Evolutionary conservation across 2,113 vertebrate species (phyloP).

Genomic region (Hippolais icterina): DNA sequence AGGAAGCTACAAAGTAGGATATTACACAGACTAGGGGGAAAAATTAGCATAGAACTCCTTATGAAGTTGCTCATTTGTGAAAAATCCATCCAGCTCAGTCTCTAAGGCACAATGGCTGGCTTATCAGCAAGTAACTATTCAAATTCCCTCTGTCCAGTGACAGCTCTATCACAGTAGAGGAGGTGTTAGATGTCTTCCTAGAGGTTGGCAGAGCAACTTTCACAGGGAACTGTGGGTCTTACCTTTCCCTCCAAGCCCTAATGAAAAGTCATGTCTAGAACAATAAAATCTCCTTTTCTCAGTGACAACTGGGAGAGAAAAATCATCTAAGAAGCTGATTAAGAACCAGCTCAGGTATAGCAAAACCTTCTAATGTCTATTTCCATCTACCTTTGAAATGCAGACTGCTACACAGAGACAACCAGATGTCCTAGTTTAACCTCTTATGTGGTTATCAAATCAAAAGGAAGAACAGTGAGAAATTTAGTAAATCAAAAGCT

Average conservation of each 20-base stretch:
- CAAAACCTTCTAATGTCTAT: conserved; percentile 2
- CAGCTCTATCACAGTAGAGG: background rate
- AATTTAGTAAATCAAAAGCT: background rate
- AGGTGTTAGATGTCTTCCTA: conserved; percentile 9
- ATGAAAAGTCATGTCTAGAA: conserved; percentile 15
- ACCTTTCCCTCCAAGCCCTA: background rate
- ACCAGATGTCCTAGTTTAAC: conserved; percentile 21
- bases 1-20: background rate
- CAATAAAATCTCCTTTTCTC: background rate
- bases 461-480: background rate
- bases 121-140: conserved; percentile 17
- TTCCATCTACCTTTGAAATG: conserved; percentile 44
- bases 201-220: background rate
- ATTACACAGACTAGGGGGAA: background rate
- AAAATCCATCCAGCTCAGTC: conserved; percentile 3
- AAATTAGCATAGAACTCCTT: background rate
- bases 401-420: background rate
- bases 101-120: background rate
- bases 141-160: background rate
- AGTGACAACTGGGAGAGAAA: conserved; percentile 14
- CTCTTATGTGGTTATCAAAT: background rate
- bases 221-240: background rate
- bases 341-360: background rate
- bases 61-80: conserved; percentile 10
- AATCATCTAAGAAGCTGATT: background rate